These are phyloP conservation scores for Trisateles emortualis DNA, from an alignment of 2,888 invertebrate genomes.

Conservation along the genomic window DNA sequence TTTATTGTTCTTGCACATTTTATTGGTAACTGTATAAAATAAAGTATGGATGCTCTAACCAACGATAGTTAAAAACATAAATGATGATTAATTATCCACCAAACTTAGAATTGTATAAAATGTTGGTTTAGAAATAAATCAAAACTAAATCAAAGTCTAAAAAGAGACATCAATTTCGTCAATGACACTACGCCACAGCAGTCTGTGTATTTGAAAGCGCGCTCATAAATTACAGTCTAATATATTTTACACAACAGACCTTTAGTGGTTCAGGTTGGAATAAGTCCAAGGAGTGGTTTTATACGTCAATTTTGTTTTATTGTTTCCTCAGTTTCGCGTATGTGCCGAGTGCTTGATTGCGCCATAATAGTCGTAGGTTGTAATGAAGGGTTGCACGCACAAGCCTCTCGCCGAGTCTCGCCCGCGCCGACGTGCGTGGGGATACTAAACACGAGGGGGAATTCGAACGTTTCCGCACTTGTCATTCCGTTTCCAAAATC, in stretches of 20 bases:
- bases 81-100: no score
- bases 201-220: constrained; percentile 56
- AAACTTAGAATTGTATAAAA: no score
- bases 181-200: constrained; percentile 43
- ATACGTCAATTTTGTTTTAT: constrained; percentile 83
- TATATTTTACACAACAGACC: constrained; percentile 69
- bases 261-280: constrained; percentile 62
- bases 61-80: constrained; percentile 1
- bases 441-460: constrained; percentile 77
- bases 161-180: constrained; percentile 43
- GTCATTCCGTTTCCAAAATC: constrained; percentile 68
- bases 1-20: constrained; percentile 28
- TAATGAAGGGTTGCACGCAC: constrained; percentile 84
- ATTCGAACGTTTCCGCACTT: constrained; percentile 76
- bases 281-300: constrained; percentile 79
- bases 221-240: constrained; percentile 64
- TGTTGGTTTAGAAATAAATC: no score
- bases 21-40: constrained; percentile 20
- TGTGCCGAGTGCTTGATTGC: constrained; percentile 83
- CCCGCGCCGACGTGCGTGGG: constrained; percentile 68
- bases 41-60: constrained; percentile 4
- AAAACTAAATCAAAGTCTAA: neutral
- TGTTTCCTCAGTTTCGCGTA: constrained; percentile 83
- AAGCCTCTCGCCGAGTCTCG: constrained; percentile 52
- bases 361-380: constrained; percentile 78